Percentiles rank a stretch among this genome's conserved stretches.
Conservation (phyloP, 2,113 vertebrate genomes). For the Ptychochromis oligacanthus region DNA sequence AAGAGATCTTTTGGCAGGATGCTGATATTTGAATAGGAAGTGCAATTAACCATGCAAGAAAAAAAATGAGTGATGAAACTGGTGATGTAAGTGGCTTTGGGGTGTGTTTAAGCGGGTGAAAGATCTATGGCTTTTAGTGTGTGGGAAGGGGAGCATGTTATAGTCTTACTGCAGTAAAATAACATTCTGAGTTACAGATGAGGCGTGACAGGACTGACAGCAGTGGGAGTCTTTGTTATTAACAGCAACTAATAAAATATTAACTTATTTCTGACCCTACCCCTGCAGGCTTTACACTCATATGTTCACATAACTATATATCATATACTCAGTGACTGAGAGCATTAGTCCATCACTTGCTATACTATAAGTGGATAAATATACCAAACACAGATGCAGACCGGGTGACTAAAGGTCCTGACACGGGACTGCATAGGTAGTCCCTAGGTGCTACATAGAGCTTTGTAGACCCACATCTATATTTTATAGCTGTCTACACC, state of each 20-base stretch:
- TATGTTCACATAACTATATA: conserved; percentile 11
- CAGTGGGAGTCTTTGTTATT: conserved; percentile 38
- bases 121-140: conserved; percentile 40
- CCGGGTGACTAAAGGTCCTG: not conserved
- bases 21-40: not conserved
- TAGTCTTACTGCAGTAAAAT: conserved; percentile 28
- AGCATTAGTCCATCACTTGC: not conserved
- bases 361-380: not conserved
- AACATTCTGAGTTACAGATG: conserved; percentile 54
- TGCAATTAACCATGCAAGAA: not conserved
- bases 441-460: not conserved
- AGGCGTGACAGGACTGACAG: conserved; percentile 57
- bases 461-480: not conserved
- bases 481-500: not conserved
- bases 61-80: not conserved
- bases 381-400: not conserved
- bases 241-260: conserved; percentile 46
- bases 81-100: conserved; percentile 2
- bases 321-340: not conserved
- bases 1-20: not conserved
- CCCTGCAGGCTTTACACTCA: not conserved
- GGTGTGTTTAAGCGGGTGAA: not conserved
- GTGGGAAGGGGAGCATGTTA: conserved; percentile 36
- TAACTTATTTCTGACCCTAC: not conserved
- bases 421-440: not conserved